Evolutionary conservation across 2,113 vertebrate species (phyloP), one percentile per base, ranked within the genome.

Genomic region (Oxyura jamaicensis): DNA sequence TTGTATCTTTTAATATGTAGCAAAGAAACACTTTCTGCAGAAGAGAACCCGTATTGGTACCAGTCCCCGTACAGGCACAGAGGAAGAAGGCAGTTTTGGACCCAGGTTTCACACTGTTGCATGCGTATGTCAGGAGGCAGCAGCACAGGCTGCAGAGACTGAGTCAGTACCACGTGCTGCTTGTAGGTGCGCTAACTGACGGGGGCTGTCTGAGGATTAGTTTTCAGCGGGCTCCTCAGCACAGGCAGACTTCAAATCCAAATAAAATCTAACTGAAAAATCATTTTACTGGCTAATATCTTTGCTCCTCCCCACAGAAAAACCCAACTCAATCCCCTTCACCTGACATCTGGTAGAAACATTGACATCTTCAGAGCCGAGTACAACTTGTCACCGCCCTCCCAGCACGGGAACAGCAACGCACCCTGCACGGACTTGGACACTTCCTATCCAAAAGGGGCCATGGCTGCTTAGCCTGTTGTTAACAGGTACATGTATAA

Each of bases 121-220:
- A 8, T 69, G 71, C 19, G 62, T 6, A 3, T 16, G 59, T 72
- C 41, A 12, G 53, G 74, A 1, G 1, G 55, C 8, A 15, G 77
- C 1, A 0, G 31, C 9, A 55, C 76, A 9, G 66, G n/a, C 19
- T 0, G 3, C 2, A 10, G 55, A 19, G 65, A 18, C 0, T 16
- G 2, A 18, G 71, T 67, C 53, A 13, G 48, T 28, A 26, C 36
- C 18, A 22, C 18, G 36, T 41, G 36, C 60, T 63, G 60, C 46
- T 71, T 6, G 2, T 48, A 4, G 52, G 21, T 1, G 0, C 2
- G 35, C 2, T 35, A 74, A 14, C 1, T 8, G 71, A 35, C 33
- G 2, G 0, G 21, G 55, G 25, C 33, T 3, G 0, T 3, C 60
- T 48, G 12, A 20, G 53, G 48, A 11, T 75, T 19, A 62, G 25